Conservation (phyloP, 1,140 invertebrate genomes). For the Bombus waltoni region DNA sequence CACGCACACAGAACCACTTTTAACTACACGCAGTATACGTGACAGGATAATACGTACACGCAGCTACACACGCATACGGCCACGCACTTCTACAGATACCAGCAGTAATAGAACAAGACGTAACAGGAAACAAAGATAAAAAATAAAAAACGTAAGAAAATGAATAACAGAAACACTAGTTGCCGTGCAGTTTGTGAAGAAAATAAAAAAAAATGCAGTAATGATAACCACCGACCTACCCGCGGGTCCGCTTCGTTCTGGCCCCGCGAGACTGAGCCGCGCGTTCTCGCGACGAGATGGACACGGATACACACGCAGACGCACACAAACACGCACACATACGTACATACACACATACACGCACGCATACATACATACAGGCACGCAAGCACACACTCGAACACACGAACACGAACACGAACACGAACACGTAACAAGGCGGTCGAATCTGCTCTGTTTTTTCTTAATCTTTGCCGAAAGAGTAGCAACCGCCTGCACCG, state of each 20-base stretch:
- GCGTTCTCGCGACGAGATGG: slow-evolving; percentile 41
- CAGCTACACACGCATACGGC: slow-evolving; percentile 61
- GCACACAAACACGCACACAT: too few relatives aligned
- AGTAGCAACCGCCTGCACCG: background rate
- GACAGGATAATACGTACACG: slow-evolving; percentile 52
- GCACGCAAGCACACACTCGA: too few relatives aligned
- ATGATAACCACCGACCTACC: slow-evolving; percentile 81
- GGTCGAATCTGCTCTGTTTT: slow-evolving; percentile 3
- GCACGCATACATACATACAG: too few relatives aligned
- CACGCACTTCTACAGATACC: slow-evolving; percentile 65
- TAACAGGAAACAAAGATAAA: slow-evolving; percentile 66
- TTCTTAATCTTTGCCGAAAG: slow-evolving; percentile 2
- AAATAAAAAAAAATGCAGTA: slow-evolving; percentile 71
- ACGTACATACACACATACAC: background rate
- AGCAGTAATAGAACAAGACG: slow-evolving; percentile 71
- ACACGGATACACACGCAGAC: background rate
- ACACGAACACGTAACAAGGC: background rate
- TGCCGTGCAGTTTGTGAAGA: slow-evolving; percentile 80
- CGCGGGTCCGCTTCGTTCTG: slow-evolving; percentile 83
- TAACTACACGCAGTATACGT: slow-evolving; percentile 23
- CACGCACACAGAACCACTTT: slow-evolving; percentile 22
- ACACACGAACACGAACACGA: background rate
- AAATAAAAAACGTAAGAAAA: slow-evolving; percentile 69
- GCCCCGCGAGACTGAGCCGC: slow-evolving; percentile 72
- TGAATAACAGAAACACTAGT: slow-evolving; percentile 74